Evolutionary conservation across 2,888 invertebrate species (phyloP).

Genomic region (Acrobasis consociella): DNA sequence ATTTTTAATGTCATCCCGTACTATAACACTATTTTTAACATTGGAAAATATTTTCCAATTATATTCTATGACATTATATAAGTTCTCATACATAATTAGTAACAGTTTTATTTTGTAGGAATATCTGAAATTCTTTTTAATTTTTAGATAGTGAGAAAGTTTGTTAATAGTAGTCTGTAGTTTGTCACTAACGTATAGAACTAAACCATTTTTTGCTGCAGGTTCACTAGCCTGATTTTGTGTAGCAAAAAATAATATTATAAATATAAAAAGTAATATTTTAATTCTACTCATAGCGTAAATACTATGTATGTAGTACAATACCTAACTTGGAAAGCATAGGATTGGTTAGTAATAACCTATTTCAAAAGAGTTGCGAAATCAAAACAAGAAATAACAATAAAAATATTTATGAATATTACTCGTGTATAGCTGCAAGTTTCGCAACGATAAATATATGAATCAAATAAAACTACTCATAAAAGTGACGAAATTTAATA

Average conservation of each 20-base stretch:
- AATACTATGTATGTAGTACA: background rate
- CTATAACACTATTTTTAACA: background rate
- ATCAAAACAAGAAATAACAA: background rate
- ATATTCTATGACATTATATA: too few species aligned
- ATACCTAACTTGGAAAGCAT: background rate
- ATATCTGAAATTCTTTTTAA: too few species aligned
- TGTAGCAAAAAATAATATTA: background rate
- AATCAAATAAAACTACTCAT: constrained; percentile 29
- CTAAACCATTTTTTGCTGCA: too few species aligned
- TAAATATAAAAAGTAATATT: background rate
- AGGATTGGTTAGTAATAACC: background rate
- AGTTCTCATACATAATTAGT: too few species aligned
- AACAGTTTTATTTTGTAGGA: too few species aligned
- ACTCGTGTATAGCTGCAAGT: constrained; percentile 34
- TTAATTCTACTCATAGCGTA: background rate
- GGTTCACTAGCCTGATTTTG: too few species aligned
- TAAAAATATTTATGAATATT: constrained; percentile 8
- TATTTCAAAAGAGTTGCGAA: background rate
- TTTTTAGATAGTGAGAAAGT: too few species aligned
- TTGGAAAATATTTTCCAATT: too few species aligned
- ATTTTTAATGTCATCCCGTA: background rate
- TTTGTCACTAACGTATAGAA: too few species aligned
- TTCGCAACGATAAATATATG: constrained; percentile 23
- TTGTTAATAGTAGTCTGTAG: too few species aligned
- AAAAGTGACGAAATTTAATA: constrained; percentile 29